Percentiles rank a stretch among this genome's conserved stretches.
phyloP scores from a whole-genome alignment of 2,888 invertebrate species.

The Acanthosepion pharaonis region DNA sequence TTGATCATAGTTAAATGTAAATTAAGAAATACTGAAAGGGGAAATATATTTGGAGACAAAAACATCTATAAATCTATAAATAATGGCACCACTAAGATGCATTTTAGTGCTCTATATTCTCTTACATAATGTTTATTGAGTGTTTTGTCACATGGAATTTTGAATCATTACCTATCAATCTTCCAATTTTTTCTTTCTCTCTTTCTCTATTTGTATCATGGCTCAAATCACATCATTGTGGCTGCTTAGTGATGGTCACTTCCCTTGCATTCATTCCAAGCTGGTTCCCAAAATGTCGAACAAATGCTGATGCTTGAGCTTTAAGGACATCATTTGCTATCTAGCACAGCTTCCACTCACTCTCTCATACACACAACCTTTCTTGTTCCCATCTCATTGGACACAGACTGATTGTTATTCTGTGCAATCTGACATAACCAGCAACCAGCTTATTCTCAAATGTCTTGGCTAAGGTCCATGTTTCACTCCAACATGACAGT shows the following conservation, averaged over 20 bases:
- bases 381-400: background rate
- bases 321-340: background rate
- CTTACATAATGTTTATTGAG: background rate
- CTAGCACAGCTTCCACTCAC: background rate
- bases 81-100: background rate
- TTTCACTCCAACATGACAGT: slow-evolving; percentile 14
- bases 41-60: background rate
- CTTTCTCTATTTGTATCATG: background rate
- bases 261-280: background rate
- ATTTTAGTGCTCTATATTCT: background rate
- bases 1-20: background rate
- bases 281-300: background rate
- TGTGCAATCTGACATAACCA: background rate
- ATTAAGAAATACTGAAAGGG: background rate
- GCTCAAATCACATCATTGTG: background rate
- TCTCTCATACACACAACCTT: background rate
- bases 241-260: background rate
- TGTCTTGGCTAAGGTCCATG: slow-evolving; percentile 33
- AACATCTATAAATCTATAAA: background rate
- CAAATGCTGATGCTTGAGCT: slow-evolving; percentile 20
- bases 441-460: slow-evolving; percentile 33
- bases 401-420: slow-evolving; percentile 33
- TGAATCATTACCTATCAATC: slow-evolving; percentile 7
- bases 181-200: background rate
- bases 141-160: slow-evolving; percentile 8